Base-by-base conservation (phyloP, 2,888 invertebrate species). In the Melanchra persicariae region DNA sequence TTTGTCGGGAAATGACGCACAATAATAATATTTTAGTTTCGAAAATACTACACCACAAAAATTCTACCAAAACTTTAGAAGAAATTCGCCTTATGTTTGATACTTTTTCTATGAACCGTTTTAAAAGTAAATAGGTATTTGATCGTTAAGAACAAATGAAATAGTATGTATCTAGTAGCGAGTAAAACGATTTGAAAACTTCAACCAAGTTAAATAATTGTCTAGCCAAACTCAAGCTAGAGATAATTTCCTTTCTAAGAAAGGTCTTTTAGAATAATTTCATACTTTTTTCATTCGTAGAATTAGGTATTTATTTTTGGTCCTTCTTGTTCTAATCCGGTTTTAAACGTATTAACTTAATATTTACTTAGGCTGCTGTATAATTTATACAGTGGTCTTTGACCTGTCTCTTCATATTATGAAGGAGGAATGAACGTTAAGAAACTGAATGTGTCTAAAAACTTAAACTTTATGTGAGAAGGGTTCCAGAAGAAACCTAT, bases 261-360 rank as follows among this genome's bases (percentile, higher is more conserved):
- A 71, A 19, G 9, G 1, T 22, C 15, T 19, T 57, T 43, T 17
- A 17, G 34, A 15, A 15, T 24, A 52, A 43, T 34, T 54, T 34
- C 19, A 34, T 69, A 17, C 1, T 1, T 2, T 49, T 30, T 40
- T 19, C 10, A 0, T 57, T 69, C 19, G 19, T 34, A 1, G 55
- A 43, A 77, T 22, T 68, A 7, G 6, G 8, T 19, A 70, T 24
- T 43, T 59, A 22, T 26, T 68, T 76, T 55, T 26, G 5, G 24
- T 55, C 24, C 15, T n/a, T 51, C 4, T 51, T 9, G 26, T 77
- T 9, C 19, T 30, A 22, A 64, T 75, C 3, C 2, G 5, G 10
- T 19, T 68, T 49, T 15, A 40, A 66, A 49, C 22, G 12, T 30
- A 55, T 12, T 19, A 66, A 49, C 19, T 47, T 22, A 34, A 52